Evolutionary conservation across 2,888 invertebrate genomes (phyloP).

Genomic region (Flexamia atlantica): DNA sequence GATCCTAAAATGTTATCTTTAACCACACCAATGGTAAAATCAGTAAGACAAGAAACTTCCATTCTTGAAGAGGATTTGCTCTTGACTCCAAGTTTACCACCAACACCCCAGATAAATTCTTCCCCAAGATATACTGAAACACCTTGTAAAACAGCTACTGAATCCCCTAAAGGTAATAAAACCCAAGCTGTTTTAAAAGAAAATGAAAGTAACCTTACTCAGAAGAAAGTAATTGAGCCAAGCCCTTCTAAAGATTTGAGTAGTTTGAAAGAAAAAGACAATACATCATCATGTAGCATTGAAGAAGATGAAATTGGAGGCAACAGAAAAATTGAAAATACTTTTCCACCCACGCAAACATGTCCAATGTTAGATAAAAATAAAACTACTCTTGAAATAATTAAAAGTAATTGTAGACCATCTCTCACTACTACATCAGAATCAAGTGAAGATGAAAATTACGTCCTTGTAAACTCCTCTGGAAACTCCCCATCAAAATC

Average conservation of each 20-base stretch:
- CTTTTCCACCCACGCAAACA: background rate
- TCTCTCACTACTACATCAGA: background rate
- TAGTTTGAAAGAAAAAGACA: background rate
- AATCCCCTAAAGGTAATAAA: background rate
- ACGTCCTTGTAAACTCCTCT: background rate
- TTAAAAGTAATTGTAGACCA: background rate
- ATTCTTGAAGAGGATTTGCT: slow-evolving; percentile 58
- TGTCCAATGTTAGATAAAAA: background rate
- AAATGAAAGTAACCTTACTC: background rate
- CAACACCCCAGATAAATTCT: slow-evolving; percentile 53
- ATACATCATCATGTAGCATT: background rate
- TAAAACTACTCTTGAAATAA: background rate
- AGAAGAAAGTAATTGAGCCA: background rate
- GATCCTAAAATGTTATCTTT: slow-evolving; percentile 51
- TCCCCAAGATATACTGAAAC: background rate
- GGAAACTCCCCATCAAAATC: background rate
- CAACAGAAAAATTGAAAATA: background rate
- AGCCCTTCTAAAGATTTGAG: background rate
- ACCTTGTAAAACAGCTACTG: slow-evolving; percentile 34
- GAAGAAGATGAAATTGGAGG: background rate
- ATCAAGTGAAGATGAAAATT: slow-evolving; percentile 11
- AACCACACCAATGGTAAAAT: slow-evolving; percentile 60
- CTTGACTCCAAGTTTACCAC: slow-evolving; percentile 61
- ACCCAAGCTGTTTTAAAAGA: background rate
- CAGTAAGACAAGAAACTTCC: slow-evolving; percentile 56